A percentile compares a stretch with the other conserved stretches of the same genome.
Conservation (phyloP, 1,140 invertebrate species). For the Papilio polyxenes region DNA sequence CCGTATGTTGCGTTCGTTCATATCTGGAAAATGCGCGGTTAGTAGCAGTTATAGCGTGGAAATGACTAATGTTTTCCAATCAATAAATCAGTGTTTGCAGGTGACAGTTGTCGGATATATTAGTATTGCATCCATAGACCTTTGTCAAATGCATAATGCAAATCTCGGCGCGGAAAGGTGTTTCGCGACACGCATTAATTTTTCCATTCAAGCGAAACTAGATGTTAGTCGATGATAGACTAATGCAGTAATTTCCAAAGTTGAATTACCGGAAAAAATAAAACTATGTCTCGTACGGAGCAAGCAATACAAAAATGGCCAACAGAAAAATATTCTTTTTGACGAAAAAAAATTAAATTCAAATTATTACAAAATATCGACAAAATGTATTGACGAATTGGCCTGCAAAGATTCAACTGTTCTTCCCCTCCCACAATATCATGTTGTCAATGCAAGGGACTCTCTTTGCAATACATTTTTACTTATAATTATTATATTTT, state of each 20-base stretch:
- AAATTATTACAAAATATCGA: too few relatives aligned
- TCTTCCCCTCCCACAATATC: too few relatives aligned
- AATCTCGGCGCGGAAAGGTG: background rate
- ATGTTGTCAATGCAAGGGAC: too few relatives aligned
- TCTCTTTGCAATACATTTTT: too few relatives aligned
- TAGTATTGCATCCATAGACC: background rate
- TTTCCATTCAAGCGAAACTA: background rate
- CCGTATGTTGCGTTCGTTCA: too few relatives aligned
- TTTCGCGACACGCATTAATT: background rate
- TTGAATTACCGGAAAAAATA: background rate
- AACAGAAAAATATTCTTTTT: too few relatives aligned
- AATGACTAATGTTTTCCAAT: background rate
- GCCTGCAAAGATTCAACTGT: too few relatives aligned
- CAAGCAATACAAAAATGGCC: too few relatives aligned
- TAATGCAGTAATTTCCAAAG: background rate
- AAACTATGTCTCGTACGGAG: too few relatives aligned
- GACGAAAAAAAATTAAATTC: too few relatives aligned
- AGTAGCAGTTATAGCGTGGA: background rate
- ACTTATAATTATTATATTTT: too few relatives aligned
- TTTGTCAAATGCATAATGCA: background rate
- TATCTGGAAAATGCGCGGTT: background rate
- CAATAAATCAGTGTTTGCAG: background rate
- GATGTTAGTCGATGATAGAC: background rate
- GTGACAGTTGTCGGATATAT: slow-evolving; percentile 6
- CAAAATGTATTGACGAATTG: too few relatives aligned